Conservation (phyloP, 2,113 vertebrate species). For the Orthonyx spaldingii region DNA sequence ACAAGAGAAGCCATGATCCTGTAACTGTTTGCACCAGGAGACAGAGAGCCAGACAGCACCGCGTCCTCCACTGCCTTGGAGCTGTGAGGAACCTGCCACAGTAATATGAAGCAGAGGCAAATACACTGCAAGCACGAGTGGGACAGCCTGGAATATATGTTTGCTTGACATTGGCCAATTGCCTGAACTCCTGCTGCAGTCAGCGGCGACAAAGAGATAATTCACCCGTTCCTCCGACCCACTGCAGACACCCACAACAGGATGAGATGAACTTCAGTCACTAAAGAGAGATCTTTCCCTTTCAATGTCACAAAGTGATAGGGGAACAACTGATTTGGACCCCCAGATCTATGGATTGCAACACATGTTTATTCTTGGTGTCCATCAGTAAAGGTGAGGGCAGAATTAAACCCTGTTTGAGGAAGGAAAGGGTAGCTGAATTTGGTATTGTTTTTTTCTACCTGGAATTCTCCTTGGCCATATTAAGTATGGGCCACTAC, state of each 20-base stretch:
- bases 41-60: neutral
- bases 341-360: neutral
- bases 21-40: neutral
- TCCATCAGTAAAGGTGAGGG: neutral
- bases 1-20: neutral
- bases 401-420: neutral
- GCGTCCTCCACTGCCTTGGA: neutral
- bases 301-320: neutral
- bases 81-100: neutral
- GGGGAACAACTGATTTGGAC: neutral
- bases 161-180: neutral
- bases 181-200: neutral
- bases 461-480: neutral
- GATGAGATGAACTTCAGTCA: neutral
- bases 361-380: neutral
- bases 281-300: neutral
- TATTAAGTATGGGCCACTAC: neutral
- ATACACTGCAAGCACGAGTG: neutral
- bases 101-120: neutral
- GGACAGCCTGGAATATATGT: neutral
- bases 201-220: neutral
- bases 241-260: neutral
- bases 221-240: rapidly evolving
- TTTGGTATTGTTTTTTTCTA: neutral
- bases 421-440: neutral